Evolutionary conservation across 2,113 vertebrate genomes (phyloP).

Genomic region (Myxocyprinus asiaticus): DNA sequence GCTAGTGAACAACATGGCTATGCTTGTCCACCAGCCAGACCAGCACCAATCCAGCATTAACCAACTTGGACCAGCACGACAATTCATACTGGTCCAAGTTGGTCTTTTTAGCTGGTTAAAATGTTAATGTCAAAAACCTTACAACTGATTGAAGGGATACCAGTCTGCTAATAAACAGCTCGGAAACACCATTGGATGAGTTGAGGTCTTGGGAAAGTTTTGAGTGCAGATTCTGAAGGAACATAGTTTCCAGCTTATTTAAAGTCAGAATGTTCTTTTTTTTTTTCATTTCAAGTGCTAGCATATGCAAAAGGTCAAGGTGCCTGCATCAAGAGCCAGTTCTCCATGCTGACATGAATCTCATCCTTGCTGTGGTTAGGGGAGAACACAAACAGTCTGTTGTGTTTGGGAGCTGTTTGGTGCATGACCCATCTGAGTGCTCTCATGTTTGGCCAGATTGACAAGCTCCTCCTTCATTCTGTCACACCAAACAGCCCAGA

Average conservation of each 20-base stretch:
- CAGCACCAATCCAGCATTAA: too few species aligned
- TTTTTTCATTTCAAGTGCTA: conserved; percentile 40
- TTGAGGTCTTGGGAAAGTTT: conserved; percentile 11
- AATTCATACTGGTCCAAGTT: too few species aligned
- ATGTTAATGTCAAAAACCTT: conserved; percentile 67
- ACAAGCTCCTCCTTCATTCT: conserved; percentile 25
- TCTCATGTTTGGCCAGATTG: conserved; percentile 36
- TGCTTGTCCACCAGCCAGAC: too few species aligned
- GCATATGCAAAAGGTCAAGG: conserved; percentile 41
- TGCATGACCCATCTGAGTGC: background rate
- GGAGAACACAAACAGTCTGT: conserved; percentile 32
- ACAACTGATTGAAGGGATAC: conserved; percentile 61
- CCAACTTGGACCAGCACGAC: too few species aligned
- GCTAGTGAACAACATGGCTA: too few species aligned
- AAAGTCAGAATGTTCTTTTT: conserved; percentile 15
- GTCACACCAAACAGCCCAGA: conserved; percentile 33
- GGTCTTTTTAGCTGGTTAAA: too few species aligned
- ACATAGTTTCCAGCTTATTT: background rate
- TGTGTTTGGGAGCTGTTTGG: conserved; percentile 37
- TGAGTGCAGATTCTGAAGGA: background rate
- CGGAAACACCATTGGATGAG: background rate
- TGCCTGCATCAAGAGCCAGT: conserved; percentile 31
- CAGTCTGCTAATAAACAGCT: background rate
- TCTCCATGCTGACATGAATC: conserved; percentile 38
- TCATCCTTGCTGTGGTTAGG: conserved; percentile 32